phyloP scores from a whole-genome alignment of 2,888 invertebrate species.

The Drosophila kambysellisi region DNA sequence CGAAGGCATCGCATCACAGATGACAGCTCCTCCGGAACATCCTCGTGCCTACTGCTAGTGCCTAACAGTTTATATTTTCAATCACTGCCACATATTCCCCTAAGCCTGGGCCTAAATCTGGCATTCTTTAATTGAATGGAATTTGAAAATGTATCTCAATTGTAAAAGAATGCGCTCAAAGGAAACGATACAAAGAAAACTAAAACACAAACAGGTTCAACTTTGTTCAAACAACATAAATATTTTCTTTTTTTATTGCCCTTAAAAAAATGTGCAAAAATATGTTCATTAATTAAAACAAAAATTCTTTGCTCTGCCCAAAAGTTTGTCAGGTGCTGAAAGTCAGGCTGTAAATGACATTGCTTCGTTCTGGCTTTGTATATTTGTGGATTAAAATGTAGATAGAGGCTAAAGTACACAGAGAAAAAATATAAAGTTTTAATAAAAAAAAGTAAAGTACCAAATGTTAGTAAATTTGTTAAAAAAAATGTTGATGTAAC shows the following conservation, averaged over 20 bases:
- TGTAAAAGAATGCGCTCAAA: conserved; percentile 12
- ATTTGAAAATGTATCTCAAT: conserved; percentile 41
- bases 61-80: conserved; percentile 69
- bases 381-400: conserved; percentile 46
- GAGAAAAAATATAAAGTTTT: background rate
- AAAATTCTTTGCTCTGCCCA: conserved; percentile 21
- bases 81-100: conserved; percentile 68
- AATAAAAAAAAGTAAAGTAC: background rate
- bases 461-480: background rate
- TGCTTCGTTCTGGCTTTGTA: conserved; percentile 10
- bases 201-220: background rate
- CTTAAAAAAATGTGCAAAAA: conserved; percentile 38
- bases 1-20: conserved; percentile 21
- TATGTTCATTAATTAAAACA: conserved; percentile 40
- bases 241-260: conserved; percentile 69
- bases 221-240: conserved; percentile 25
- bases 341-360: conserved; percentile 35
- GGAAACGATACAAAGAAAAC: conserved; percentile 1
- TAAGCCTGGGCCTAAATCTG: background rate
- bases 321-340: conserved; percentile 33
- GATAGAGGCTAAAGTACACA: conserved; percentile 25
- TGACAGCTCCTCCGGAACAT: background rate
- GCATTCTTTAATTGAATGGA: conserved; percentile 35
- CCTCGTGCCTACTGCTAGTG: conserved; percentile 12
- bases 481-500: background rate